phyloP scores from a whole-genome alignment of 2,113 vertebrate species.

The Rhombomys opimus region DNA sequence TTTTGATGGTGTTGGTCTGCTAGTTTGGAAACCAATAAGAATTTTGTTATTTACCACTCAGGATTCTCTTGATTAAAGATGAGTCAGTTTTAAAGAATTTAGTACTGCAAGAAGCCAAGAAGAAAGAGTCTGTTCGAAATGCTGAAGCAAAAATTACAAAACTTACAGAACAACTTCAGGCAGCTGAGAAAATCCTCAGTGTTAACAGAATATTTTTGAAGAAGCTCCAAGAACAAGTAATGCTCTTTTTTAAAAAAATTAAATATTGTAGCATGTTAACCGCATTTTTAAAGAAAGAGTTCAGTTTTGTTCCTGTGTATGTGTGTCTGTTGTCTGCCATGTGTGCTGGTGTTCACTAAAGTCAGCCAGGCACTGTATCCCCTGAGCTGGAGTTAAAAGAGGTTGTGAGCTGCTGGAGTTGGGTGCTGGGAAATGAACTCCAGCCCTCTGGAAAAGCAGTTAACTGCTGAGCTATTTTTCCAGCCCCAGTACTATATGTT shows the following conservation, averaged over 20 bases:
- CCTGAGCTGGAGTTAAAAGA: not conserved
- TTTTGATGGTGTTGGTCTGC: not conserved
- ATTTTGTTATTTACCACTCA: conserved; percentile 79
- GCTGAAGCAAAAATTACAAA: conserved; percentile 94
- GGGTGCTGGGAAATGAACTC: not conserved
- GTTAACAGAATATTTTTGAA: conserved; percentile 94
- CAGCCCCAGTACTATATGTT: not conserved
- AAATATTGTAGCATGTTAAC: conserved; percentile 14
- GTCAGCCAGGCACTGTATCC: not conserved
- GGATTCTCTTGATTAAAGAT: conserved; percentile 94
- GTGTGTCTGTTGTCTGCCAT: not conserved
- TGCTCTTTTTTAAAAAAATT: conserved; percentile 13
- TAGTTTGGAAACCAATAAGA: conserved; percentile 31
- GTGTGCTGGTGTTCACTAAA: not conserved
- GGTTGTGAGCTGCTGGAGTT: not conserved
- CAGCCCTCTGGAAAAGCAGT: not conserved
- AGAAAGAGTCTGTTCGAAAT: conserved; percentile 93
- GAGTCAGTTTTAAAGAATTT: conserved; percentile 94
- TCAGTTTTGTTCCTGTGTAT: not conserved
- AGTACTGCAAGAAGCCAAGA: conserved; percentile 94
- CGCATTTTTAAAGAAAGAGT: not conserved
- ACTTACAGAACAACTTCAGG: conserved; percentile 95
- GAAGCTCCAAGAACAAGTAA: conserved; percentile 98
- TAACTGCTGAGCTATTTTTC: not conserved
- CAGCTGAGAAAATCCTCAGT: conserved; percentile 93